phyloP scores from a whole-genome alignment of 2,797 vertebrate genomes.

The Tarsius wallacei region DNA sequence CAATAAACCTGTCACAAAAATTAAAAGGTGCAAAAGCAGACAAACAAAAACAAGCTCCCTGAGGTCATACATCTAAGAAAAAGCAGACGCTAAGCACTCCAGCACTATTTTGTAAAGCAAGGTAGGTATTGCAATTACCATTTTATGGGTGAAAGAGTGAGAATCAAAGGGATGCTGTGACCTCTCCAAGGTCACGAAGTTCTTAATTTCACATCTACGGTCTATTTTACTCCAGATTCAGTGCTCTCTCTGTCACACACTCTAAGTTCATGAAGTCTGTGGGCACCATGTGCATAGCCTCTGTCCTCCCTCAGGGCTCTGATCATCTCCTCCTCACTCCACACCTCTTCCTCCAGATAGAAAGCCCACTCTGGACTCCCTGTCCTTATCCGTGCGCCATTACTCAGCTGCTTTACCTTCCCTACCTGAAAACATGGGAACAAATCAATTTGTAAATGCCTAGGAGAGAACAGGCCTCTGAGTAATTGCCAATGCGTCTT shows the following conservation, averaged over 20 bases:
- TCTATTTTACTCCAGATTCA: background rate
- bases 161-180: background rate
- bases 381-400: background rate
- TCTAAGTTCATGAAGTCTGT: background rate
- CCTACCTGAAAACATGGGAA: conserved; percentile 64
- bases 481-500: conserved; percentile 64
- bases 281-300: background rate
- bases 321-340: background rate
- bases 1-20: background rate
- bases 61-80: background rate
- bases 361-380: background rate
- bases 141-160: background rate
- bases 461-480: conserved; percentile 3
- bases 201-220: background rate
- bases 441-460: conserved; percentile 73
- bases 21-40: background rate
- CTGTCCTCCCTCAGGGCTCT: background rate
- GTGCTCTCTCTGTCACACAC: background rate
- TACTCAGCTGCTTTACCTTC: conserved; percentile 46
- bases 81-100: background rate
- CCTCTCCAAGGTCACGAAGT: background rate
- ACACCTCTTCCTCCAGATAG: background rate
- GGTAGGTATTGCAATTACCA: background rate
- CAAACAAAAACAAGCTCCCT: background rate
- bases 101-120: background rate